A percentile compares a stretch with the other conserved stretches of the same genome.
These are phyloP conservation scores for Montipora cactus DNA, from an alignment of 64 coral and sea anemone species.

Conservation along the genomic window DNA sequence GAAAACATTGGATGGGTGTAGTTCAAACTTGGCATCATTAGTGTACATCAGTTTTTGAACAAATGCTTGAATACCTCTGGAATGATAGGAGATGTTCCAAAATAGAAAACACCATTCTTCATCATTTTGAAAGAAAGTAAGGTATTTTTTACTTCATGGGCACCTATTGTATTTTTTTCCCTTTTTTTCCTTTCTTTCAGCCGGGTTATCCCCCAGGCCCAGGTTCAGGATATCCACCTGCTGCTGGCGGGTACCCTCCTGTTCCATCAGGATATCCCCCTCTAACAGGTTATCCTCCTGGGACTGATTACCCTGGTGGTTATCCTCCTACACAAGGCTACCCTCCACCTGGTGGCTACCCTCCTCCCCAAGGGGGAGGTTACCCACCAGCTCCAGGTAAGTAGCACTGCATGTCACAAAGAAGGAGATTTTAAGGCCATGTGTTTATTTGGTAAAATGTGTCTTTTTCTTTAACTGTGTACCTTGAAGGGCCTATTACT, in stretches of 20 bases:
- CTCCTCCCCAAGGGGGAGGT: constrained; percentile 28
- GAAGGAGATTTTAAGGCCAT: neutral
- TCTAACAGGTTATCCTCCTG: constrained; percentile 42
- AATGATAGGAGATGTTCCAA: too few species aligned
- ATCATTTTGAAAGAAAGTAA: too few species aligned
- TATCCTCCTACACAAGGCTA: constrained; percentile 69
- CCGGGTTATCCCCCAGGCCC: constrained; percentile 55
- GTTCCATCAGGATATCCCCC: constrained; percentile 52
- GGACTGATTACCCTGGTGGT: constrained; percentile 60
- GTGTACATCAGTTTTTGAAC: too few species aligned
- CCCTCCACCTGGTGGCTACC: constrained; percentile 45
- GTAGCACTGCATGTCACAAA: neutral
- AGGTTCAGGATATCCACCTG: neutral
- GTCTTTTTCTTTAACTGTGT: neutral
- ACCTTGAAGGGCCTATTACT: too few species aligned
- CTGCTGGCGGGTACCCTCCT: constrained; percentile 48
- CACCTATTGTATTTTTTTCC: neutral
- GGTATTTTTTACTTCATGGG: too few species aligned
- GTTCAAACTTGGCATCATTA: too few species aligned
- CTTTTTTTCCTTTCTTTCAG: neutral
- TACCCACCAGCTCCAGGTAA: constrained; percentile 54
- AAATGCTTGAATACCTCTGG: too few species aligned
- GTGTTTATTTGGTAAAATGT: neutral
- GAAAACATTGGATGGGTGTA: too few species aligned
- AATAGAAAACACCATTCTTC: too few species aligned